Evolutionary conservation across 2,113 vertebrate genomes (phyloP), one percentile per base, ranked within the genome.

Genomic region (Entomyzon cyanotis): DNA sequence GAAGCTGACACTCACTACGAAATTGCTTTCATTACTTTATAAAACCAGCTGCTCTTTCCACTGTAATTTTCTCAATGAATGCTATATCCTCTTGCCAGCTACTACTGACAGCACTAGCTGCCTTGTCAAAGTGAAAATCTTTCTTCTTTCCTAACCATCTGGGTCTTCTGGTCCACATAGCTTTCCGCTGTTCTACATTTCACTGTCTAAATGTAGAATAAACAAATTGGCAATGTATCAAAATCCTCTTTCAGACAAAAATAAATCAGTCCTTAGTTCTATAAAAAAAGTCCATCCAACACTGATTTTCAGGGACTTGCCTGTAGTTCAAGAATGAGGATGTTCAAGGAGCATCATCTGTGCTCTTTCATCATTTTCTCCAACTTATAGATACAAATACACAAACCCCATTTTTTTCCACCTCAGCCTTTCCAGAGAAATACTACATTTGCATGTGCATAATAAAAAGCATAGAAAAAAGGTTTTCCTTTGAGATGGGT

Each of bases 331-430:
- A 11, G 11, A 67, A 18, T 39, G 63, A 75, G 5, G 14, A 59
- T 2, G 22, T 62, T 69, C 20, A 62, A 53, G 8, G 6, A 73
- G 31, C 46, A 65, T 62, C 1, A 33, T 35, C 12, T 44, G 15
- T 27, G 8, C 56, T 63, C 37, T 35, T 87, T 47, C 8, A 58
- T 21, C 0, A 27, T 31, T 77, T 86, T 23, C 25, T 82, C 9
- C 24, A 75, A 24, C 1, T 55, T 42, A 41, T 2, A 49, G 7
- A 46, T 35, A 18, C 9, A 84, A 55, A 75, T 35, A 50, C 11
- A 5, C 11, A 39, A 50, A 10, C 1, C 0, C 1, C 2, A 3
- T 22, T 42, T 42, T 75, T 71, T 55, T 24, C 7, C 1, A 28
- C 19, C 16, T 65, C 20, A 58, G 7, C 3, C 31, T 60, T 82